A percentile compares a stretch with the other conserved stretches of the same genome.
Evolutionary conservation across 1,140 invertebrate species (phyloP).

Genomic region (Palaemon carinicauda): DNA sequence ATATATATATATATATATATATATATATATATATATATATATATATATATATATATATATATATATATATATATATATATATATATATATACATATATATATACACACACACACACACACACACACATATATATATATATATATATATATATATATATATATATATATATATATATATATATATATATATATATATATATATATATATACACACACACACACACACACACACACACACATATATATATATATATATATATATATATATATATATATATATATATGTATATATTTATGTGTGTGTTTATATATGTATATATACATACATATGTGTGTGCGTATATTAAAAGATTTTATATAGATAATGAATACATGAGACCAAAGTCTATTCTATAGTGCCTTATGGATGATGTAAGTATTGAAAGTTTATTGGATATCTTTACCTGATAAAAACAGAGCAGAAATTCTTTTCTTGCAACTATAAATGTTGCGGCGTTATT

Average conservation of each 20-base stretch:
- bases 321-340: not conserved
- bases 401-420: no score
- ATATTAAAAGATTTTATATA: not conserved
- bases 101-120: not conserved
- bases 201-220: not conserved
- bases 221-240: not conserved
- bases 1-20: not conserved
- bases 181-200: conserved; percentile 9
- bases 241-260: not conserved
- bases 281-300: not conserved
- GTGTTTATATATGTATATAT: not conserved
- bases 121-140: not conserved
- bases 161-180: conserved; percentile 9
- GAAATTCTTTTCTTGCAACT: no score
- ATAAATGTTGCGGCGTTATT: no score
- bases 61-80: not conserved
- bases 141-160: conserved; percentile 9
- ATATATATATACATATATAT: not conserved
- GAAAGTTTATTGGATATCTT: no score
- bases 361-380: no score
- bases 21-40: not conserved
- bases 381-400: no score
- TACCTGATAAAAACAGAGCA: no score
- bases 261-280: not conserved
- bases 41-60: not conserved